Base-by-base conservation (phyloP, 2,797 vertebrate genomes). In the Craterocephalus amniculus region DNA sequence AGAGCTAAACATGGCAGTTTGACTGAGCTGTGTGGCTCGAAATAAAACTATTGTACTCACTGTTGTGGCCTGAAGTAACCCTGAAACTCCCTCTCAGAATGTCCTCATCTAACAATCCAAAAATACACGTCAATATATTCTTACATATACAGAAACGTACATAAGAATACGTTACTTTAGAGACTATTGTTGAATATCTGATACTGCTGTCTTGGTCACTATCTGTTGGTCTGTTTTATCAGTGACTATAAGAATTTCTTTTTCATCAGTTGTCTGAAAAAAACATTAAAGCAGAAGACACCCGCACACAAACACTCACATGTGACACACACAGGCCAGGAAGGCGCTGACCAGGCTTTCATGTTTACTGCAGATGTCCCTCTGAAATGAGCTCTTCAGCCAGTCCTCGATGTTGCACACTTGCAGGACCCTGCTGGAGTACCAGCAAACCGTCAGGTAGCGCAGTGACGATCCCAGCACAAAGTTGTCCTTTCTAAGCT, bases 331-430 rank as follows among this genome's bases (percentile, higher is more conserved):
- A 16, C 74, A 84, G 52, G 87, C 67, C 79, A 99, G 93, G 88
- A 99, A 96, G 26, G 90, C 87, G 77, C 80, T 96, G 93, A 97
- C 97, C 59, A 94, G 90, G 67, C 83, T 84, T 66, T 95, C 89
- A 0, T 99, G 98, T 62, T 88, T 94, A 66, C 92, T 94, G 93
- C 97, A 99, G 90, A 99, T 94, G 81, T 94, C 95, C 90, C 80
- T 96, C 92, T 99, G 97, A 78, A 99, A 93, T 3, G 79, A 81
- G 55, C 82, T 99, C 93, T 99, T 98, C 90, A 95, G 81, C 96
- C 97, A 98, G 87, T 96, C 95, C 90, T 99, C 97, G 0, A 96
- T 86, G 92, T 98, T 98, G 87, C 98, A 99, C 81, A 99, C 94
- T 64, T 87, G 79, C 83, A 96, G 96, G 67, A 98, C 97, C 62